Evolutionary conservation across 1,140 invertebrate species (phyloP).

Genomic region (honey bee (Apis mellifera)): DNA sequence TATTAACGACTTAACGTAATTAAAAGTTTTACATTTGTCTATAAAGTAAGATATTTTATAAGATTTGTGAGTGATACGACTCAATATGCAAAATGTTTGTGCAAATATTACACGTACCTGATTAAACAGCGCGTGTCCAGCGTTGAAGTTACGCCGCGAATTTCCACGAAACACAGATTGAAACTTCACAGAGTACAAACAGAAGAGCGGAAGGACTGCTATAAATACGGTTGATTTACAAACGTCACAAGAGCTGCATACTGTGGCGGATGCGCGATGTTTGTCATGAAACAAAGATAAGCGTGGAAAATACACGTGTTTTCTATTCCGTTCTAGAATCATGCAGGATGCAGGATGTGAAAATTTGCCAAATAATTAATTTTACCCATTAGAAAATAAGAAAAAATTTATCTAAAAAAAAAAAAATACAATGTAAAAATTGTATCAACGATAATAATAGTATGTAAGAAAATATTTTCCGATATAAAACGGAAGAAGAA

Average conservation of each 20-base stretch:
- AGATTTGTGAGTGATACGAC: background rate
- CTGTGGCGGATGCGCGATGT: constrained; percentile 20
- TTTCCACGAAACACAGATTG: constrained; percentile 12
- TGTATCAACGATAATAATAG: background rate
- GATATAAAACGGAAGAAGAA: background rate
- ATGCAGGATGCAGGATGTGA: background rate
- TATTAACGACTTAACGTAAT: background rate
- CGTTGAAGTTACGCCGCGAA: background rate
- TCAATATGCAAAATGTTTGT: background rate
- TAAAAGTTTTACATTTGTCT: background rate
- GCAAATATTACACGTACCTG: constrained; percentile 23
- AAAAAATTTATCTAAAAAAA: too few species aligned
- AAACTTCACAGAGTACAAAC: constrained; percentile 24
- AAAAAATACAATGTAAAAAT: background rate
- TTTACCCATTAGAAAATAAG: background rate
- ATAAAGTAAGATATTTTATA: too few species aligned
- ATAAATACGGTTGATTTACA: constrained; percentile 45
- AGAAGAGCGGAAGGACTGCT: constrained; percentile 28
- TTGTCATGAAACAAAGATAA: constrained; percentile 35
- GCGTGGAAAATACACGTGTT: background rate
- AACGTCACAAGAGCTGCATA: constrained; percentile 22
- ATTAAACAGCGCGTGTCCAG: background rate
- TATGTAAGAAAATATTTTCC: background rate
- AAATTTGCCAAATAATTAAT: background rate
- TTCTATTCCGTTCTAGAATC: background rate